These are phyloP conservation scores for Borostomias antarcticus DNA, from an alignment of 2,797 vertebrate species.

Conservation along the genomic window DNA sequence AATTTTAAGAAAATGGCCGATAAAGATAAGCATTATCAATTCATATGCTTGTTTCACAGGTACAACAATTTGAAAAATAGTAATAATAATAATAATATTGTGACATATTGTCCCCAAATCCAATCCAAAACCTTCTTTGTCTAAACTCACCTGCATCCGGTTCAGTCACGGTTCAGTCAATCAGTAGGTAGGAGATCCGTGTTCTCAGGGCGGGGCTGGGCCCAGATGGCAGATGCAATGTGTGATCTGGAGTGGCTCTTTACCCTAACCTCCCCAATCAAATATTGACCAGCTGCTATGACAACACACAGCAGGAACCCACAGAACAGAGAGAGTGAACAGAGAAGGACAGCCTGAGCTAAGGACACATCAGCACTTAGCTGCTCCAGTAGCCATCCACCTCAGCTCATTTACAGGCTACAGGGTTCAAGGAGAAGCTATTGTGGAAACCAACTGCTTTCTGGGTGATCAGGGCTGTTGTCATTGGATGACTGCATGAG, in stretches of 20 bases:
- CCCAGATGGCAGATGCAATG: constrained; percentile 55
- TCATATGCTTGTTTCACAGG: too few relatives aligned
- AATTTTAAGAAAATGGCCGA: too few relatives aligned
- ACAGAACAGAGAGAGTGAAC: not conserved
- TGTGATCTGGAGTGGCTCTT: constrained; percentile 59
- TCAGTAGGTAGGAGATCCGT: constrained; percentile 60
- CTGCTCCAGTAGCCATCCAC: constrained; percentile 5
- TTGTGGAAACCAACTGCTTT: too few relatives aligned
- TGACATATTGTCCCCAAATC: not conserved
- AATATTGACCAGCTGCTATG: constrained; percentile 75
- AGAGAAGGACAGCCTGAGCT: constrained; percentile 3
- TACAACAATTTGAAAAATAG: too few relatives aligned
- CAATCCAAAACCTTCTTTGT: not conserved
- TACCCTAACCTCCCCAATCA: constrained; percentile 57
- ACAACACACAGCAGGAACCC: constrained; percentile 35
- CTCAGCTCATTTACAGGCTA: not conserved
- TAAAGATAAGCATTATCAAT: too few relatives aligned
- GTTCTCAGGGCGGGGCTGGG: constrained; percentile 68
- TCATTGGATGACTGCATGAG: not conserved
- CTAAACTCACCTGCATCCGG: not conserved
- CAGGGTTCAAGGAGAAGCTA: too few relatives aligned
- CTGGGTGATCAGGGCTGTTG: not conserved
- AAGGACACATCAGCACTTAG: constrained; percentile 75
- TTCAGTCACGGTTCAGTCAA: constrained; percentile 14
- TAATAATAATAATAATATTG: not conserved